Conservation (phyloP, 2,113 vertebrate species). For the Cercocebus atys region DNA sequence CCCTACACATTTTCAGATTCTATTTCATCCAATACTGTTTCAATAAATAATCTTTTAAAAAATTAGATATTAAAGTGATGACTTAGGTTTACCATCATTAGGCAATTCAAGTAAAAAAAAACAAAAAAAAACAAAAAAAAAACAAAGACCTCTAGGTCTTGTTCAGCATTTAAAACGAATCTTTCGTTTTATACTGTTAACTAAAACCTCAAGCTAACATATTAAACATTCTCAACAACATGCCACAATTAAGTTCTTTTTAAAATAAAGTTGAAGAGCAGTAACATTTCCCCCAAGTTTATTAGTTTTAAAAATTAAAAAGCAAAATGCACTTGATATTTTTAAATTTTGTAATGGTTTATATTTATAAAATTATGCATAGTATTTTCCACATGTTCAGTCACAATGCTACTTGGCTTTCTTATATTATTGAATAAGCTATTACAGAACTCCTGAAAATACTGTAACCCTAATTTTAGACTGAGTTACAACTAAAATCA, state of each 20-base stretch:
- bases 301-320: not conserved
- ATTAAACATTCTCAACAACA: not conserved
- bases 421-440: not conserved
- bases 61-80: not conserved
- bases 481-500: constrained; percentile 29
- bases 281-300: not conserved
- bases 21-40: not conserved
- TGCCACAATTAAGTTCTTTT: constrained; percentile 24
- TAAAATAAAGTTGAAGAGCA: not conserved
- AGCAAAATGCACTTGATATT: not conserved
- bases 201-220: not conserved
- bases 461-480: not conserved
- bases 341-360: not conserved
- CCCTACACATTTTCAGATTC: not conserved
- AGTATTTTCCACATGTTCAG: not conserved
- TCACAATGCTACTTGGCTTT: not conserved
- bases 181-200: not conserved
- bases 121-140: not conserved
- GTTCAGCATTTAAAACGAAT: not conserved
- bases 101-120: not conserved
- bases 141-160: not conserved
- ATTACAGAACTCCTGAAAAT: constrained; percentile 3
- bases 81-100: not conserved
- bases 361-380: not conserved
- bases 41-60: not conserved